These are phyloP conservation scores for Manduca sexta DNA, from an alignment of 1,140 invertebrate genomes.

Conservation along the genomic window DNA sequence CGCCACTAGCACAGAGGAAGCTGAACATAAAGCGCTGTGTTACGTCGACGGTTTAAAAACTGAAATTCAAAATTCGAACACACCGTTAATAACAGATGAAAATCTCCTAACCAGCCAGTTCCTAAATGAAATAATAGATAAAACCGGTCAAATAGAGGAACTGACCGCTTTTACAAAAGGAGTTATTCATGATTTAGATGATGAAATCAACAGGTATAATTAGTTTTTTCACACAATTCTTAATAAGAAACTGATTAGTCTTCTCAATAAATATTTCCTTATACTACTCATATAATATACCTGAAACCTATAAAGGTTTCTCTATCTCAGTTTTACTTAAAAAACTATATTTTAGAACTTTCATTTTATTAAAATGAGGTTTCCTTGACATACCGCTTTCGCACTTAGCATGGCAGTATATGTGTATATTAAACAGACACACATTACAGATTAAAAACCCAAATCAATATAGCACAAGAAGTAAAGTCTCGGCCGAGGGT, in stretches of 20 bases:
- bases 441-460: constrained; percentile 40
- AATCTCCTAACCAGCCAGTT: constrained; percentile 51
- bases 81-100: constrained; percentile 34
- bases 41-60: constrained; percentile 43
- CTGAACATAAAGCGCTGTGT: constrained; percentile 28
- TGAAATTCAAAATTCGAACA: constrained; percentile 42
- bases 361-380: too few species aligned
- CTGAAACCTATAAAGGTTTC: too few species aligned
- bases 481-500: constrained; percentile 29
- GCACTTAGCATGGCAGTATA: too few species aligned
- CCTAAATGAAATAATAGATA: constrained; percentile 46
- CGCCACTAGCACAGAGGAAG: constrained; percentile 23
- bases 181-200: constrained; percentile 42
- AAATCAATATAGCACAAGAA: constrained; percentile 39
- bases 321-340: too few species aligned
- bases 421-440: too few species aligned
- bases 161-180: constrained; percentile 49
- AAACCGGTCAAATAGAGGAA: constrained; percentile 48
- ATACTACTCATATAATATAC: too few species aligned
- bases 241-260: too few species aligned
- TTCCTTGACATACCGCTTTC: too few species aligned
- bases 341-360: too few species aligned
- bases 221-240: too few species aligned
- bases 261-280: too few species aligned
- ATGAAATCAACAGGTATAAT: constrained; percentile 47